phyloP scores from a whole-genome alignment of 1,140 invertebrate genomes.

The Papilio polyxenes region DNA sequence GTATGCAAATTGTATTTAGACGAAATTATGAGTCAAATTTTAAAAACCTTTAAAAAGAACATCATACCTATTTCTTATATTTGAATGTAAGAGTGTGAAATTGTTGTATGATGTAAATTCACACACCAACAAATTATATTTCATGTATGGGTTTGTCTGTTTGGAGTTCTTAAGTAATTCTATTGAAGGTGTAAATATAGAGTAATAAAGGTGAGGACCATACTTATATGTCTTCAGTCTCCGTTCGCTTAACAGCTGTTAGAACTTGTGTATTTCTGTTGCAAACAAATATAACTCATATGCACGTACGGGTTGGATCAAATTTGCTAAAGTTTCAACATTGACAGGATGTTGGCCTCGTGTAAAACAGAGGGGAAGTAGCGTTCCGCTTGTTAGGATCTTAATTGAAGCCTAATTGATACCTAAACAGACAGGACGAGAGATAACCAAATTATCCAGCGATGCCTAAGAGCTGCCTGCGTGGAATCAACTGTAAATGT shows the following conservation, averaged over 20 bases:
- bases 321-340: slow-evolving; percentile 13
- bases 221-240: neutral
- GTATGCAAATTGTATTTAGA: slow-evolving; percentile 32
- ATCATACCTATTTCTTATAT: neutral
- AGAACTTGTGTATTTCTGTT: neutral
- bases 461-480: slow-evolving; percentile 30
- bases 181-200: neutral
- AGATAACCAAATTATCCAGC: slow-evolving; percentile 36
- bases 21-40: slow-evolving; percentile 28
- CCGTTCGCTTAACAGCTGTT: neutral
- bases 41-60: neutral
- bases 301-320: neutral
- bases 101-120: too few relatives aligned
- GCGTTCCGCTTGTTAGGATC: slow-evolving; percentile 33
- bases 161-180: too few relatives aligned
- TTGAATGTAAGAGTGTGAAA: neutral
- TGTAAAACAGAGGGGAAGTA: slow-evolving; percentile 23
- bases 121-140: too few relatives aligned
- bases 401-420: slow-evolving; percentile 36
- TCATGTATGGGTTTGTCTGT: too few relatives aligned
- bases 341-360: neutral
- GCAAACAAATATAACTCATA: slow-evolving; percentile 8
- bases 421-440: slow-evolving; percentile 37
- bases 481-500: slow-evolving; percentile 28
- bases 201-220: neutral